A percentile compares a stretch with the other conserved stretches of the same genome.
Conservation (phyloP, 1,140 invertebrate genomes). For the Drosophila teissieri region DNA sequence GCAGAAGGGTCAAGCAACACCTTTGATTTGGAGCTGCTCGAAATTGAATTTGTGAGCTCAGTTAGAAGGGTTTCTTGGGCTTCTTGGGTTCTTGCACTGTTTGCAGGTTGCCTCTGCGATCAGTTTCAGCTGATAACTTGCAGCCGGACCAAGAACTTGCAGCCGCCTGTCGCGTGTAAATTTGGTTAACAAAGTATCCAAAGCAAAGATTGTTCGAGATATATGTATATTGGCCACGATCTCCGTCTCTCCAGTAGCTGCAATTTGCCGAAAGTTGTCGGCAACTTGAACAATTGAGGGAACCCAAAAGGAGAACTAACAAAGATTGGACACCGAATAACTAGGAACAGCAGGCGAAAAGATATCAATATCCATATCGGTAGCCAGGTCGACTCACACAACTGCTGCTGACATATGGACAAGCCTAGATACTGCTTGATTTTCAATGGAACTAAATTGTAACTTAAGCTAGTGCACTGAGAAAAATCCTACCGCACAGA, state of each 20-base stretch:
- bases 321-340: constrained; percentile 45
- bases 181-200: constrained; percentile 68
- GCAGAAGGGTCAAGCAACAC: constrained; percentile 75
- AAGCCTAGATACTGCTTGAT: constrained; percentile 27
- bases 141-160: constrained; percentile 47
- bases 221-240: constrained; percentile 12
- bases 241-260: constrained; percentile 1
- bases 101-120: constrained; percentile 40
- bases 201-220: constrained; percentile 22
- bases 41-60: constrained; percentile 42
- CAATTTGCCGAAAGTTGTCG: constrained; percentile 65
- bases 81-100: constrained; percentile 11
- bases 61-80: constrained; percentile 67
- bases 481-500: background rate
- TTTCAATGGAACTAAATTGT: constrained; percentile 61
- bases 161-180: constrained; percentile 38
- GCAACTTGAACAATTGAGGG: constrained; percentile 41
- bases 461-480: constrained; percentile 40
- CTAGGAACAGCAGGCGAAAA: constrained; percentile 40
- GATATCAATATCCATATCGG: constrained; percentile 52
- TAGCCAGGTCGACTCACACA: constrained; percentile 68
- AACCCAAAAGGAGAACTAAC: constrained; percentile 39
- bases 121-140: constrained; percentile 45
- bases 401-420: constrained; percentile 72
- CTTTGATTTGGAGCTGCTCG: constrained; percentile 65